phyloP scores from a whole-genome alignment of 2,113 vertebrate genomes.

The Bos taurus region DNA sequence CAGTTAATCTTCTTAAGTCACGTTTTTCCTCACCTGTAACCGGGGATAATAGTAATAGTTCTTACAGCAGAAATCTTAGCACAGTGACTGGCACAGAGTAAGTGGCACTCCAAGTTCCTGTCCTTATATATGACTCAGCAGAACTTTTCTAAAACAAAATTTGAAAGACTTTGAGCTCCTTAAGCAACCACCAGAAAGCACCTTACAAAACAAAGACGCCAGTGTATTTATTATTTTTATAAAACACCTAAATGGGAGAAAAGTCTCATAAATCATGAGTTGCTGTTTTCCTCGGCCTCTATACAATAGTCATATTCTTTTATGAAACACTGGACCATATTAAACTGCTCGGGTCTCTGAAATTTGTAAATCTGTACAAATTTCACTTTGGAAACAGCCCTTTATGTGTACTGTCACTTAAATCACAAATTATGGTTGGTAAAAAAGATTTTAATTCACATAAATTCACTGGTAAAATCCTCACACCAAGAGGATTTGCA shows the following conservation, averaged over 20 bases:
- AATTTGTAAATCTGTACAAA: slow-evolving; percentile 65
- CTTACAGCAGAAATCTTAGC: background rate
- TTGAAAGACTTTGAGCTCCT: background rate
- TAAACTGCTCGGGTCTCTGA: slow-evolving; percentile 49
- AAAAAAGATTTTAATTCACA: slow-evolving; percentile 64
- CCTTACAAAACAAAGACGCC: background rate
- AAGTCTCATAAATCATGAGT: slow-evolving; percentile 73
- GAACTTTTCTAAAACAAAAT: background rate
- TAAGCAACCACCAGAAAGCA: background rate
- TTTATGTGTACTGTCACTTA: slow-evolving; percentile 50
- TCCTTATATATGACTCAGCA: background rate
- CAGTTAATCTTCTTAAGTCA: background rate
- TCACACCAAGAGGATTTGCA: background rate
- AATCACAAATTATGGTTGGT: slow-evolving; percentile 52
- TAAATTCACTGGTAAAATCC: slow-evolving; percentile 27
- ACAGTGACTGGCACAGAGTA: background rate
- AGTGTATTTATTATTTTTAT: slow-evolving; percentile 75
- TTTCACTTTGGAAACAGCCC: slow-evolving; percentile 53
- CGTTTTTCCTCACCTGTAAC: background rate
- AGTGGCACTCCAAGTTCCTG: background rate
- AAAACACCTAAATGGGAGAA: slow-evolving; percentile 76
- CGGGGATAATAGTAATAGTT: background rate
- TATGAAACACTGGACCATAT: slow-evolving; percentile 62
- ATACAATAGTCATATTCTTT: slow-evolving; percentile 61
- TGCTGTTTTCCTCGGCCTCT: slow-evolving; percentile 63